Conservation (phyloP, 1,140 invertebrate genomes). For the Bombus confusus region DNA sequence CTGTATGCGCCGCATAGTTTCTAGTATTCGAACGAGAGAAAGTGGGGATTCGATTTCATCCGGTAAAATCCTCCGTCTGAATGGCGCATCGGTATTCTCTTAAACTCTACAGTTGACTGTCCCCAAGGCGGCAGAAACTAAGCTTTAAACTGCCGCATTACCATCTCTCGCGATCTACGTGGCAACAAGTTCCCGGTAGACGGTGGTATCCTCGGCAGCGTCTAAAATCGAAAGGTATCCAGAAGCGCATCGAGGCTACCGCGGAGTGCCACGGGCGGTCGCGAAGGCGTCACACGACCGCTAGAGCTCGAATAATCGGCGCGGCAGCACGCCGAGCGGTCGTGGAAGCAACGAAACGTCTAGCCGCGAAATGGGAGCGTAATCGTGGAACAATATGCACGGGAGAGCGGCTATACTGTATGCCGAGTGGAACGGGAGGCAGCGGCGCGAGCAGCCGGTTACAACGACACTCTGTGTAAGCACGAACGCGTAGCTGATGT, state of each 20-base stretch:
- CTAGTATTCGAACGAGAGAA: neutral
- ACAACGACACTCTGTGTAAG: conserved; percentile 53
- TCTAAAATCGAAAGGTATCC: neutral
- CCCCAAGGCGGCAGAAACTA: neutral
- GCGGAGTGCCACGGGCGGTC: neutral
- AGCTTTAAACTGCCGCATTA: neutral
- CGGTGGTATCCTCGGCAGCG: no score
- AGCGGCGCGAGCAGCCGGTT: conserved; percentile 43
- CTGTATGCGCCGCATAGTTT: neutral
- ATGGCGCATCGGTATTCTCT: neutral
- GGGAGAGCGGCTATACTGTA: neutral
- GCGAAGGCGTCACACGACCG: conserved; percentile 26
- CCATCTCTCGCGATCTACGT: neutral
- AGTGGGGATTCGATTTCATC: conserved; percentile 33
- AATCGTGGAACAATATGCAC: conserved; percentile 59
- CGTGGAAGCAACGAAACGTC: neutral
- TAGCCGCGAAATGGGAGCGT: conserved; percentile 26
- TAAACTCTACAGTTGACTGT: neutral
- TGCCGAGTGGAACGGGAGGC: conserved; percentile 8
- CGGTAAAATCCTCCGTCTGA: neutral
- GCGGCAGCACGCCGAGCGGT: conserved; percentile 17
- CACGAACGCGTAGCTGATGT: conserved; percentile 33
- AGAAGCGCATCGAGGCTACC: neutral
- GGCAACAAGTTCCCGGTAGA: no score
- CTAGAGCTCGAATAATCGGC: conserved; percentile 11